These are phyloP conservation scores for Abramis brama DNA, from an alignment of 2,113 vertebrate species.

Conservation along the genomic window DNA sequence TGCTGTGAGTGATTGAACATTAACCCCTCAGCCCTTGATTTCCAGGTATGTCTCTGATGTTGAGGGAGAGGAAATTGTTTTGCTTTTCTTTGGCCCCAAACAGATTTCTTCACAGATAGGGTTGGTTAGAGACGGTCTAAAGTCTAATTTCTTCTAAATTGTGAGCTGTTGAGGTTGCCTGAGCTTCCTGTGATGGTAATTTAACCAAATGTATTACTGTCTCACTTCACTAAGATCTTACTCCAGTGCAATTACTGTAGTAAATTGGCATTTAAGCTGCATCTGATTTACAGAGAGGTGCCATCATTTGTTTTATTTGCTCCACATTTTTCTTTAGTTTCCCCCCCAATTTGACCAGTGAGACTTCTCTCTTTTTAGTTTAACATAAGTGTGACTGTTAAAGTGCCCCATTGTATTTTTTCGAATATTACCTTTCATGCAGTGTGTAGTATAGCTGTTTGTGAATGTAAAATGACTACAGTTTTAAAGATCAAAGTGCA, in stretches of 20 bases:
- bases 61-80: conserved; percentile 21
- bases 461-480: no score
- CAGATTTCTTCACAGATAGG: background rate
- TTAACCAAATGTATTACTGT: background rate
- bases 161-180: background rate
- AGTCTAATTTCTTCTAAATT: conserved; percentile 5
- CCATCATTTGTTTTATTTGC: background rate
- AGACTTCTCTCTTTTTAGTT: no score
- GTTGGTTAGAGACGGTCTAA: background rate
- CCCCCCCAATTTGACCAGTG: background rate
- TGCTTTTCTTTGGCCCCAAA: background rate
- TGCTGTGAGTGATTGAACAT: background rate
- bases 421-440: no score
- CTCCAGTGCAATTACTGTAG: background rate
- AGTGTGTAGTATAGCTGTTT: no score
- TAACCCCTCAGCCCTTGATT: background rate
- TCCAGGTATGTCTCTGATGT: conserved; percentile 21
- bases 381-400: no score
- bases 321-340: background rate
- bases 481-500: no score
- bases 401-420: no score
- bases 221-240: background rate
- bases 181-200: background rate
- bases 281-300: background rate
- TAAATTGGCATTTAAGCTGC: background rate